Percentiles rank a stretch among this genome's conserved stretches.
Evolutionary conservation across 2,113 vertebrate species (phyloP).

Genomic region (Delphinapterus leucas): DNA sequence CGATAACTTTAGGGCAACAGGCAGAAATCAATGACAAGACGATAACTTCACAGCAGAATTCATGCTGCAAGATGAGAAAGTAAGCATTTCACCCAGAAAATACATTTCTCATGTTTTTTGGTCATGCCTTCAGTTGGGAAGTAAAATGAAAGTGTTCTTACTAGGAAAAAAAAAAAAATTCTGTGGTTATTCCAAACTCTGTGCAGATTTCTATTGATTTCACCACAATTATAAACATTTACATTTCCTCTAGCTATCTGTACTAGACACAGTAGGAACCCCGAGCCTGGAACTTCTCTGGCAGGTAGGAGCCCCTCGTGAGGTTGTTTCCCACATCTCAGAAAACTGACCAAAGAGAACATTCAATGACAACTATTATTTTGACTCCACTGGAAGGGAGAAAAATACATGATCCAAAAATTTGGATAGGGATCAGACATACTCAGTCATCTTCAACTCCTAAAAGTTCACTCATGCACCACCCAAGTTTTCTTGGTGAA

Average conservation of each 20-base stretch:
- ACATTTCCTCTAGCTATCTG: neutral
- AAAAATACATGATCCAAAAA: neutral
- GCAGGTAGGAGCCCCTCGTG: neutral
- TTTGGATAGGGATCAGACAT: neutral
- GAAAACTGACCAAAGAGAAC: neutral
- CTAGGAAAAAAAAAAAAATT: neutral
- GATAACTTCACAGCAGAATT: neutral
- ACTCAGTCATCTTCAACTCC: neutral
- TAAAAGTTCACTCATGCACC: neutral
- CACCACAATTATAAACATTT: slow-evolving; percentile 20
- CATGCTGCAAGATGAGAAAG: neutral
- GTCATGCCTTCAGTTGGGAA: neutral
- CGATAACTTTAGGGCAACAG: neutral
- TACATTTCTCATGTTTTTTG: neutral
- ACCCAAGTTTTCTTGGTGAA: neutral
- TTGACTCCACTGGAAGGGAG: neutral
- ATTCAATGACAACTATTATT: neutral
- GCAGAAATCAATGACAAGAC: neutral
- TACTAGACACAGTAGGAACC: slow-evolving; percentile 3
- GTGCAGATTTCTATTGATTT: slow-evolving; percentile 35
- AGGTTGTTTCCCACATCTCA: neutral
- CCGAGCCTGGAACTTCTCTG: neutral
- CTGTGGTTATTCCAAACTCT: neutral
- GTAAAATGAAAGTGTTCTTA: slow-evolving; percentile 23
- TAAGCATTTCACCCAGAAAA: neutral